Base-by-base conservation (phyloP, 2,888 invertebrate genomes). In the Brassicogethes aeneus region DNA sequence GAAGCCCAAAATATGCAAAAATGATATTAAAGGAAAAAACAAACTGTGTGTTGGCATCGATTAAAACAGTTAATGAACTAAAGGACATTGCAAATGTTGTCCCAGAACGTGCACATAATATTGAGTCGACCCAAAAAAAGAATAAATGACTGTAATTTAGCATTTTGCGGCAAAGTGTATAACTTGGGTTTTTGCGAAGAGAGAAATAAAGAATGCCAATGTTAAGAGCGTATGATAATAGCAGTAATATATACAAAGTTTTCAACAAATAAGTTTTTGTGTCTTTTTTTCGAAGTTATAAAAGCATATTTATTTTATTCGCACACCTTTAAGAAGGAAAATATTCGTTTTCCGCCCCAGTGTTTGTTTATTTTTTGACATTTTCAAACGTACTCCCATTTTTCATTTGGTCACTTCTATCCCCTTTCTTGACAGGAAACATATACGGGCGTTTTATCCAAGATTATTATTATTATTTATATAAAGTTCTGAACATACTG, bases 311-410 rank as follows among this genome's bases (percentile, higher is more conserved):
- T 42, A 40, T 44, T 46, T 46, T 40, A 44, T 44, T 39, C 37
- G 13, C 12, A 10, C 14, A 5, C 3, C 32, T 13, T 12, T 32
- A 13, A 12, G 10, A 32, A 13, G 32, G 5, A 23, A 23, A 8
- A 5, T 7, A 10, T 10, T 8, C 3, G 7, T 32, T 32, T 32
- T 32, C 13, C 32, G 23, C 32, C 8, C 32, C 3, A 53, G 54
- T 57, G 57, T 56, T 57, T 57, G 55, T 53, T 52, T 57, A 58
- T 57, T 59, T 56, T 58, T 56, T 57, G 57, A 58, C 55, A 54
- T 56, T 53, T 54, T 53, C 53, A 54, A 54, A 51, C 54, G 57
- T 55, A 51, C 48, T 50, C 54, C 55, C 50, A 57, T 59, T 56
- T 57, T 53, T 57, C 57, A 55, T 53, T 52, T 50, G 54, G 54